phyloP scores from a whole-genome alignment of 2,113 vertebrate species.

The Bubo bubo region DNA sequence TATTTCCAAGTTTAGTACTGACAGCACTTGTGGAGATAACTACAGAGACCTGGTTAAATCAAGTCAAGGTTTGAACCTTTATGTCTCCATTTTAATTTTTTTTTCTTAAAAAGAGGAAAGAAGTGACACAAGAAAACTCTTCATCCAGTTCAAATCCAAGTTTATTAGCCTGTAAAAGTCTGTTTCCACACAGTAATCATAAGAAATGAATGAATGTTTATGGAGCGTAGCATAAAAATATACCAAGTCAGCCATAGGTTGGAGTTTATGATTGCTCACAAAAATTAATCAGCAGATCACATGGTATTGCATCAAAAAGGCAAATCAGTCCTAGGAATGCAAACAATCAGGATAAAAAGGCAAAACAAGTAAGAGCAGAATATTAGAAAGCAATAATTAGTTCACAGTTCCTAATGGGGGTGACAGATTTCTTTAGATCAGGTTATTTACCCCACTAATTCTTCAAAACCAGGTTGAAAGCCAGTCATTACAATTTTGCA shows the following conservation, averaged over 20 bases:
- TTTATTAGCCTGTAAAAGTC: slow-evolving; percentile 67
- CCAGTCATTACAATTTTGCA: not conserved
- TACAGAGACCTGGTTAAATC: slow-evolving; percentile 37
- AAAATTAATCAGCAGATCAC: slow-evolving; percentile 70
- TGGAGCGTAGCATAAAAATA: slow-evolving; percentile 27
- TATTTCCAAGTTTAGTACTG: slow-evolving; percentile 16
- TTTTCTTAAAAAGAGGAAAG: slow-evolving; percentile 5
- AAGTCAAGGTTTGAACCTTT: not conserved
- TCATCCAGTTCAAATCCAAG: slow-evolving; percentile 56
- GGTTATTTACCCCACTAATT: slow-evolving; percentile 18
- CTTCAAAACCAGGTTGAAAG: not conserved
- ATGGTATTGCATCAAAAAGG: slow-evolving; percentile 61
- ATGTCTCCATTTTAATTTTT: not conserved
- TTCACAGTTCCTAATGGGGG: slow-evolving; percentile 27
- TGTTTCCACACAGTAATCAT: slow-evolving; percentile 59
- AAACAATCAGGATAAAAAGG: slow-evolving; percentile 55
- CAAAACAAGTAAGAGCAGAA: slow-evolving; percentile 59
- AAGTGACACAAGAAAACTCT: slow-evolving; percentile 21
- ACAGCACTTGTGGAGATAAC: not conserved
- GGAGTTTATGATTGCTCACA: slow-evolving; percentile 52
- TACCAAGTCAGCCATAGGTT: slow-evolving; percentile 33
- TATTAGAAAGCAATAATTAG: slow-evolving; percentile 56
- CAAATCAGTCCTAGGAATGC: slow-evolving; percentile 64
- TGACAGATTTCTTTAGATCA: slow-evolving; percentile 42
- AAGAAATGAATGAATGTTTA: slow-evolving; percentile 62